Evolutionary conservation across 2,113 vertebrate species (phyloP), one percentile per base, ranked within the genome.

Genomic region (Paramormyrops kingsleyae): DNA sequence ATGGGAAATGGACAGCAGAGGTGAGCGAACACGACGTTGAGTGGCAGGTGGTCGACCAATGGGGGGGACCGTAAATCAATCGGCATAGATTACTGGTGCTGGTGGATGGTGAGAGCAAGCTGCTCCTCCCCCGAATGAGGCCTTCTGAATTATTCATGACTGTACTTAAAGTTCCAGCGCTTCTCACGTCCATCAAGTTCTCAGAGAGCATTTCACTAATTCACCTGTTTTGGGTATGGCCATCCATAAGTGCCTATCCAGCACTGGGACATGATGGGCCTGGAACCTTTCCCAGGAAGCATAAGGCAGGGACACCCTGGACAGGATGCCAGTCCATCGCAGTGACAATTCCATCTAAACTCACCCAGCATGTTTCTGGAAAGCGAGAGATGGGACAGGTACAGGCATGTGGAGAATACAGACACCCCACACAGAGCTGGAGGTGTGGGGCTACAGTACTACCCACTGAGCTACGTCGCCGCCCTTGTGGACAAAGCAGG

Each of bases 331-430:
- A 42, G 35, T 80, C 74, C 35, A 39, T 42, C 62, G n/a, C 62
- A 70, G 62, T 70, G 62, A 31, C 62, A 27, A 80, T 19, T 80
- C 74, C 31, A 80, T n/a, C 74, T 80, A 39, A 80, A 80, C 35
- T 80, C 74, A 80, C 74, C 74, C 74, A 42, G 74, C 74, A 80
- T 80, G 74, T 42, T 80, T 42, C 35, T 80, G 74, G 74, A 80
- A 80, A 39, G 62, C 10, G 62, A 70, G 62, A 10, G 27, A 4
- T 70, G 62, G 62, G 10, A 70, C 62, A 31, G 35, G 74, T 39
- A 80, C 13, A 4, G 74, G 2, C 74, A 80, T 80, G 35, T 80
- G 74, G 35, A 80, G 74, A 80, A 80, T 1, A 35, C 39, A 42
- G 31, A 80, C 31, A 19, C 35, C 74, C 35, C 74, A 80, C 74